phyloP scores from a whole-genome alignment of 2,113 vertebrate species.

The Mastomys coucha region DNA sequence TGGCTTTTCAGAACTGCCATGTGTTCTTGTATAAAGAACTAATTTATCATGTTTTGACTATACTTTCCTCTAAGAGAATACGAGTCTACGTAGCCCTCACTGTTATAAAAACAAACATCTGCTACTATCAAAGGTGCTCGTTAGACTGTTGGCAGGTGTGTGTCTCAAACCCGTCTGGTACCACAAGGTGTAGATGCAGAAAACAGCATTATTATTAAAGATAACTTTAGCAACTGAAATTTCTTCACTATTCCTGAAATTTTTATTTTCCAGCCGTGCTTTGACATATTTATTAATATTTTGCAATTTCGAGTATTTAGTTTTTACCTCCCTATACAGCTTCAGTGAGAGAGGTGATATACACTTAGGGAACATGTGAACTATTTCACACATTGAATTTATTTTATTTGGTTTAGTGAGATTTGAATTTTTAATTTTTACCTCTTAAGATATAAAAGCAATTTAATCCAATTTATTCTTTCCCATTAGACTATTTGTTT shows the following conservation, averaged over 20 bases:
- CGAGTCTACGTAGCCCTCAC: background rate
- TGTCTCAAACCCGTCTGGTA: background rate
- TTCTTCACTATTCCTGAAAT: background rate
- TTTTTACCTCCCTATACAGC: background rate
- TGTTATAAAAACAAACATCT: conserved; percentile 67
- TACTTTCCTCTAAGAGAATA: conserved; percentile 47
- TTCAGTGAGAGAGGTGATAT: background rate
- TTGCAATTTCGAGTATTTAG: background rate
- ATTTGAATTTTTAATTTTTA: conserved; percentile 4
- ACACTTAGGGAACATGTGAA: background rate
- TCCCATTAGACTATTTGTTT: conserved; percentile 37
- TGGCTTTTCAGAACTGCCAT: conserved; percentile 37
- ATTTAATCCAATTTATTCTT: conserved; percentile 46
- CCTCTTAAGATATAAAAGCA: conserved; percentile 45
- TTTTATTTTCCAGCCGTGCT: conserved; percentile 17
- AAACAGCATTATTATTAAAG: conserved; percentile 28
- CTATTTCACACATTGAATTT: background rate
- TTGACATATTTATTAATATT: conserved; percentile 42
- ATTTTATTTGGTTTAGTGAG: conserved; percentile 51
- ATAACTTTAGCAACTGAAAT: conserved; percentile 34
- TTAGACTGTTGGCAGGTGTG: conserved; percentile 31
- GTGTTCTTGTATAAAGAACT: conserved; percentile 49
- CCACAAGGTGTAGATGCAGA: background rate
- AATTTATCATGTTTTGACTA: conserved; percentile 68
- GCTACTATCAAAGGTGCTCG: conserved; percentile 44